Evolutionary conservation across 1,140 invertebrate genomes (phyloP).

Genomic region (Philaenus spumarius): DNA sequence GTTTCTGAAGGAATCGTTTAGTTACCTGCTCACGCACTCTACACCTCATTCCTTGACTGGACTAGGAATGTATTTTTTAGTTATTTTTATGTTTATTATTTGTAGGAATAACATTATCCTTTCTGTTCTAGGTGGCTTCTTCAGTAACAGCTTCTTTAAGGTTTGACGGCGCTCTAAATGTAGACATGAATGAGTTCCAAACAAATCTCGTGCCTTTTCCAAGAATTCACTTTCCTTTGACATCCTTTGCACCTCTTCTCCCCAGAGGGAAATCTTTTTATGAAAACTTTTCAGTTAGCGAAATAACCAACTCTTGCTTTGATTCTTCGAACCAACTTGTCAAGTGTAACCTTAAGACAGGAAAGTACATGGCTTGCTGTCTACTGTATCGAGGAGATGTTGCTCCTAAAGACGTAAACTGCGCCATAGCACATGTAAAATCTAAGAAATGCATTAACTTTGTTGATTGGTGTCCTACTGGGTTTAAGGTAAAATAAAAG

Average conservation of each 20-base stretch:
- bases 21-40: too few relatives aligned
- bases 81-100: too few relatives aligned
- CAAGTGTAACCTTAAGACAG: slow-evolving; percentile 43
- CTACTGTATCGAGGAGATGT: slow-evolving; percentile 52
- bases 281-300: slow-evolving; percentile 60
- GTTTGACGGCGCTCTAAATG: slow-evolving; percentile 56
- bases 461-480: slow-evolving; percentile 57
- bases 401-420: slow-evolving; percentile 50
- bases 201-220: slow-evolving; percentile 59
- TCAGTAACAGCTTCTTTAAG: slow-evolving; percentile 48
- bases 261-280: slow-evolving; percentile 75
- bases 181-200: slow-evolving; percentile 59
- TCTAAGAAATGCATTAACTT: slow-evolving; percentile 41
- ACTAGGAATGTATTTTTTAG: too few relatives aligned
- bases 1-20: too few relatives aligned
- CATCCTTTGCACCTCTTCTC: slow-evolving; percentile 74
- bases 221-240: slow-evolving; percentile 57
- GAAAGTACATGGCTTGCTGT: slow-evolving; percentile 54
- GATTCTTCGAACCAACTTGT: slow-evolving; percentile 49
- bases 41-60: too few relatives aligned
- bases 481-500: slow-evolving; percentile 45
- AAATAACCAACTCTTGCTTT: slow-evolving; percentile 45
- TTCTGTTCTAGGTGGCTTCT: slow-evolving; percentile 49
- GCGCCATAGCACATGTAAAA: slow-evolving; percentile 47
- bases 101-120: too few relatives aligned